Conservation (phyloP, 53 echinoderm and acorn worm genomes). For the Paracentrotus lividus region DNA sequence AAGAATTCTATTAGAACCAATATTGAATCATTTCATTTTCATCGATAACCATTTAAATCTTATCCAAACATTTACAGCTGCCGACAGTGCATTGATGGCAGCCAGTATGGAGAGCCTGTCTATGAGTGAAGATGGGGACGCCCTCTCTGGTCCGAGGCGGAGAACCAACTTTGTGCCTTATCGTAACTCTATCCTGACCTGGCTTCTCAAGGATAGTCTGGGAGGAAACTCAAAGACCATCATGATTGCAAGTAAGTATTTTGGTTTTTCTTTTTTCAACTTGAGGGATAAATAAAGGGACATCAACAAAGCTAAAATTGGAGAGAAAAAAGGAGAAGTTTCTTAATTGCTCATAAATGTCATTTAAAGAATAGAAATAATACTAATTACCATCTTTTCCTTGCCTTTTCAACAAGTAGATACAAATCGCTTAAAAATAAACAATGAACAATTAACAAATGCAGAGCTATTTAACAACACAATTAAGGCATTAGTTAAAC, state of each 20-base stretch:
- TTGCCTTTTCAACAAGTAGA: no score
- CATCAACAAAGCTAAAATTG: no score
- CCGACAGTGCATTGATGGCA: conserved; percentile 82
- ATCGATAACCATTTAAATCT: not conserved
- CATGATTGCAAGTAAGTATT: conserved; percentile 97
- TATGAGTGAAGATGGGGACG: conserved; percentile 85
- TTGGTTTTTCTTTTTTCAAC: not conserved
- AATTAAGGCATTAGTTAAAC: no score
- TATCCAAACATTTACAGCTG: conserved; percentile 32
- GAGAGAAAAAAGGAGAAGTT: no score
- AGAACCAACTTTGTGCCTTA: conserved; percentile 86
- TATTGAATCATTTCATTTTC: not conserved
- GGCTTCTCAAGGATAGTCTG: conserved; percentile 96
- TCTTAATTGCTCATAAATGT: no score
- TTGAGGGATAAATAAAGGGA: no score
- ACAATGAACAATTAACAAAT: no score
- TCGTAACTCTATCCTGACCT: conserved; percentile 94
- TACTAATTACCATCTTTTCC: no score
- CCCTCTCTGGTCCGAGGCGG: conserved; percentile 69
- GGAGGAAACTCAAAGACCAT: conserved; percentile 99
- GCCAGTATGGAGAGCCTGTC: conserved; percentile 91
- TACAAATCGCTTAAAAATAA: no score
- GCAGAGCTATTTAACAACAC: no score
- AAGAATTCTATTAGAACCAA: not conserved
- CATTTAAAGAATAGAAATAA: no score